Conservation (phyloP, 1,140 invertebrate genomes). For the Meloidogyne chitwoodi region DNA sequence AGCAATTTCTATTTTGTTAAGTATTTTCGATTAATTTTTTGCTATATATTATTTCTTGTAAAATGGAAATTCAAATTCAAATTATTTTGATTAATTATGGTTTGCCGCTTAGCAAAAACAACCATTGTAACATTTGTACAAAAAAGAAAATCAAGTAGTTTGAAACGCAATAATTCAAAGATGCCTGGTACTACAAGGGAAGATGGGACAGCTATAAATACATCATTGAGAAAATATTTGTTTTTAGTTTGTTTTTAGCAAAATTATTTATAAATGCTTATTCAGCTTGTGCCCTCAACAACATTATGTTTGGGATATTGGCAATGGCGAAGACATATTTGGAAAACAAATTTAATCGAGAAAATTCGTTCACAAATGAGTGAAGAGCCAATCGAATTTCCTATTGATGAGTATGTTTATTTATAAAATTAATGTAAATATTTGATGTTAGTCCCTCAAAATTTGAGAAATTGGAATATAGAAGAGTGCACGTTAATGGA, state of each 20-base stretch:
- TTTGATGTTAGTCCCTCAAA: not conserved
- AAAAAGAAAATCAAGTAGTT: not conserved
- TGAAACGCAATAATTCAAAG: not conserved
- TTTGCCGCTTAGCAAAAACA: not conserved
- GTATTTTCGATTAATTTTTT: not conserved
- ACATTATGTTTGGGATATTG: conserved; percentile 25
- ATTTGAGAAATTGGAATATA: conserved; percentile 4
- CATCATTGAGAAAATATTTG: not conserved
- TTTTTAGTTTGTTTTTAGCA: not conserved
- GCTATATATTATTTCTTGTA: not conserved
- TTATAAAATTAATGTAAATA: not conserved
- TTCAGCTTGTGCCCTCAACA: conserved; percentile 9
- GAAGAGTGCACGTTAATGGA: conserved; percentile 1
- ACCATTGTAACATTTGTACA: not conserved
- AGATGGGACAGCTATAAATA: not conserved
- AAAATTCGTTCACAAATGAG: not conserved
- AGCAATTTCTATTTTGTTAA: no score
- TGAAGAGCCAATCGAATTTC: conserved; percentile 7
- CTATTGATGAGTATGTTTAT: not conserved
- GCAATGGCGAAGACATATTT: conserved; percentile 21
- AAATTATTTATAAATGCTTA: not conserved
- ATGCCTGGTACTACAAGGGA: not conserved
- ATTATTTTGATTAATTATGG: not conserved
- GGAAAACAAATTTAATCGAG: conserved; percentile 22
- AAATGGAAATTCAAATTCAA: no score